Evolutionary conservation across 2,888 invertebrate genomes (phyloP).

Genomic region (Sycophila texana): DNA sequence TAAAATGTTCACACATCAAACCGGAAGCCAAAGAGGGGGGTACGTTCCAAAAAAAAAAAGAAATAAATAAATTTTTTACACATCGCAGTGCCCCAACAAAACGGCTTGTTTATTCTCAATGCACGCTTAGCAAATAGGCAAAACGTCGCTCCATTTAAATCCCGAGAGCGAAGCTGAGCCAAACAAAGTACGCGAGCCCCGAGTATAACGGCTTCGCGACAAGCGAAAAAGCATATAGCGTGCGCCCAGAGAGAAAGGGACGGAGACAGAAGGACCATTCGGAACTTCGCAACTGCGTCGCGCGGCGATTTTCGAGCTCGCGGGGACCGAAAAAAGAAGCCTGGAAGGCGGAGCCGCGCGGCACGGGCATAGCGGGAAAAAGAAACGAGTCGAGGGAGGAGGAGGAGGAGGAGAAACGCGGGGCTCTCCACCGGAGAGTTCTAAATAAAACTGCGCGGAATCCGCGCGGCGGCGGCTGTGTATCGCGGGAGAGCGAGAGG

Average conservation of each 20-base stretch:
- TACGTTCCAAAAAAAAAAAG: too few relatives aligned
- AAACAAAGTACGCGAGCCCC: too few relatives aligned
- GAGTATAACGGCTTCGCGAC: too few relatives aligned
- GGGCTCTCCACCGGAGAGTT: slow-evolving; percentile 51
- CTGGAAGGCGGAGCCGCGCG: neutral
- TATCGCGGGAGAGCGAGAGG: slow-evolving; percentile 35
- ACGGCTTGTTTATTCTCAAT: too few relatives aligned
- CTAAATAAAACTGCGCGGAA: slow-evolving; percentile 64
- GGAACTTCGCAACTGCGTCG: neutral
- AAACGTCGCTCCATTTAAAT: too few relatives aligned
- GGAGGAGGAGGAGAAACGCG: neutral
- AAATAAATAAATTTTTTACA: too few relatives aligned
- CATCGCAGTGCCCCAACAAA: too few relatives aligned
- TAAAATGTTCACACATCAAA: too few relatives aligned
- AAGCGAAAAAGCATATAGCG: neutral
- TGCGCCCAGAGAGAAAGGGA: too few relatives aligned
- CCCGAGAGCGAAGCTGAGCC: too few relatives aligned
- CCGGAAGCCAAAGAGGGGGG: too few relatives aligned
- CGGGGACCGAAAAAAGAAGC: neutral
- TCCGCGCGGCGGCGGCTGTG: slow-evolving; percentile 48
- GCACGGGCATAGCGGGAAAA: neutral
- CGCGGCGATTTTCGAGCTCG: neutral
- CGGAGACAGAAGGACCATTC: neutral
- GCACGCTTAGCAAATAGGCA: too few relatives aligned
- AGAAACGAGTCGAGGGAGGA: neutral